Base-by-base conservation (phyloP, 2,113 vertebrate genomes). In the Elephas maximus region DNA sequence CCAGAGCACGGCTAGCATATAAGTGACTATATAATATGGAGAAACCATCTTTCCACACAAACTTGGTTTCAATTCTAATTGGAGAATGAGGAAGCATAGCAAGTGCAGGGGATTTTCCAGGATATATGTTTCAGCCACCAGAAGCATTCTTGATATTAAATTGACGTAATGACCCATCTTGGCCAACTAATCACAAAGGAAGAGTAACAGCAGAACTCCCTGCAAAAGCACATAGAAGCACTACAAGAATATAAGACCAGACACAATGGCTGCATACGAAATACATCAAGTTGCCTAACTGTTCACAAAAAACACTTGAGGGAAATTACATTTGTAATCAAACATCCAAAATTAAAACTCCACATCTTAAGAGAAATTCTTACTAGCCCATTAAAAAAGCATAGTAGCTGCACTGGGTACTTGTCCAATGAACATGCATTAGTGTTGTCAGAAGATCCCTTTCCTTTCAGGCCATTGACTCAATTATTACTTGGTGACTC, bases 141-240 rank as follows among this genome's bases (percentile, higher is more conserved):
- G 30, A 87, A 71, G 17, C 51, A 92, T 77, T 83, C 69, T 94
- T 57, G 48, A 53, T 90, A 87, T 93, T 94, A 87, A 73, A 23
- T 17, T 87, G 62, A 60, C 51, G 65, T 15, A 4, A 37, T 90
- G 44, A 48, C 51, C 88, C 44, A 44, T 87, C 33, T 88, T 88
- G 37, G 28, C 17, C 90, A 83, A 63, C 62, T 62, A 71, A 63
- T 80, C 65, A 76, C 65, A 24, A 71, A 60, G 3, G 48, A 77
- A 53, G 8, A n/a, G 10, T 20, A 71, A 97, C 10, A 20, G 44
- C n/a, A 95, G 63, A 88, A 37, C 17, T 76, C 62, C 62, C 6
- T 74, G 11, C 17, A 63, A 92, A 89, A 84, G 14, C 28, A 87
- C 53, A 65, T 20, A 83, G n/a, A 92, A 83, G 24, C 62, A 15